phyloP scores from a whole-genome alignment of 2,888 invertebrate species.

The Atherix ibis region DNA sequence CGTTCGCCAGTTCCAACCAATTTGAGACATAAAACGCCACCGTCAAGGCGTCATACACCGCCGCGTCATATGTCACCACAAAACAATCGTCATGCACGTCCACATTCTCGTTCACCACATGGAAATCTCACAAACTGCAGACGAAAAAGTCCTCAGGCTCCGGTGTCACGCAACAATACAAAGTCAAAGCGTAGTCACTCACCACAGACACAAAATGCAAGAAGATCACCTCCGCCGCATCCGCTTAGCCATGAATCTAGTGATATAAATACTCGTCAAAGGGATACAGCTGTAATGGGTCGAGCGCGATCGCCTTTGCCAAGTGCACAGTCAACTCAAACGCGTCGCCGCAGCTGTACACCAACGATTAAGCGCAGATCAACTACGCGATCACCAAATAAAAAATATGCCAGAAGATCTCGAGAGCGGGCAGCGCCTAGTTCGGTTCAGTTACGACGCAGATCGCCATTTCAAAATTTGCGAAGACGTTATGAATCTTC shows the following conservation, averaged over 20 bases:
- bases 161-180: conserved; percentile 2
- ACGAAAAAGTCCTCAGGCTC: conserved; percentile 5
- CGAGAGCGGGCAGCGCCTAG: conserved; percentile 4
- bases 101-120: conserved; percentile 4
- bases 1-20: conserved; percentile 5
- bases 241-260: conserved; percentile 4
- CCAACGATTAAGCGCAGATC: conserved; percentile 4
- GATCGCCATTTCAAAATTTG: conserved; percentile 5
- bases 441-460: conserved; percentile 1
- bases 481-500: conserved; percentile 6
- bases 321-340: conserved; percentile 2
- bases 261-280: not conserved
- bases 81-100: conserved; percentile 2
- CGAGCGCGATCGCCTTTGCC: conserved; percentile 6
- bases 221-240: not conserved
- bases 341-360: conserved; percentile 1
- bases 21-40: conserved; percentile 5
- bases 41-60: conserved; percentile 5
- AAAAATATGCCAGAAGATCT: conserved; percentile 6
- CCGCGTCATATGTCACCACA: conserved; percentile 4
- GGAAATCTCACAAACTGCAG: conserved; percentile 4
- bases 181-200: conserved; percentile 5
- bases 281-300: conserved; percentile 2
- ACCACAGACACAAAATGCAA: conserved; percentile 2
- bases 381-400: conserved; percentile 4